Conservation (phyloP, 2,113 vertebrate genomes). For the Eidolon helvum region DNA sequence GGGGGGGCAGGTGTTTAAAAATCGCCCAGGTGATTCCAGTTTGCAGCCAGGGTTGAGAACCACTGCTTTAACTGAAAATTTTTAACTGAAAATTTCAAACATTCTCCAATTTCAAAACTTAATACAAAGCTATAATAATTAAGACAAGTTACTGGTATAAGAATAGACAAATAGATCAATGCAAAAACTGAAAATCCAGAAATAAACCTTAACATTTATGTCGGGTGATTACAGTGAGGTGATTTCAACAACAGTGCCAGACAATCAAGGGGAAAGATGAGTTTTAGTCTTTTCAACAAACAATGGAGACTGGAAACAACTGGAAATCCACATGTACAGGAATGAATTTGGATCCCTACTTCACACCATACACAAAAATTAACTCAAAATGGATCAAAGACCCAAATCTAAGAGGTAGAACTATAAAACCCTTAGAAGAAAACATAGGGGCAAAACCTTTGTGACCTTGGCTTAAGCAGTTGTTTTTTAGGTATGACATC, state of each 20-base stretch:
- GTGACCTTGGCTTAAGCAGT: neutral
- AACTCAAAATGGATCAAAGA: neutral
- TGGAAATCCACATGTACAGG: neutral
- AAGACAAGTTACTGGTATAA: neutral
- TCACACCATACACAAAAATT: neutral
- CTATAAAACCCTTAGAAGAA: neutral
- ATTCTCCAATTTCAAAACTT: conserved; percentile 15
- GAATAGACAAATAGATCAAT: neutral
- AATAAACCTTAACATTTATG: conserved; percentile 12
- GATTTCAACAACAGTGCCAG: neutral
- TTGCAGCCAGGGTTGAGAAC: neutral
- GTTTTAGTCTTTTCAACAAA: conserved; percentile 17
- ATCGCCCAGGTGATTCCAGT: neutral
- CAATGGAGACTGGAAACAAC: neutral
- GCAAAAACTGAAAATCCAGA: neutral
- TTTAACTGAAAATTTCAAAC: no score
- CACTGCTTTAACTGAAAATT: neutral
- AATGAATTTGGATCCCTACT: neutral
- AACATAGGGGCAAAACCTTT: neutral
- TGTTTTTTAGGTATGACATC: neutral
- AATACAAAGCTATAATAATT: neutral
- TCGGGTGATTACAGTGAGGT: neutral
- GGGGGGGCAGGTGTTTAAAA: no score
- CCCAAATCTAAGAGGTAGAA: neutral
- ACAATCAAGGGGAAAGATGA: neutral